phyloP scores from a whole-genome alignment of 1,140 invertebrate genomes.

The Mizuhopecten yessoensis region DNA sequence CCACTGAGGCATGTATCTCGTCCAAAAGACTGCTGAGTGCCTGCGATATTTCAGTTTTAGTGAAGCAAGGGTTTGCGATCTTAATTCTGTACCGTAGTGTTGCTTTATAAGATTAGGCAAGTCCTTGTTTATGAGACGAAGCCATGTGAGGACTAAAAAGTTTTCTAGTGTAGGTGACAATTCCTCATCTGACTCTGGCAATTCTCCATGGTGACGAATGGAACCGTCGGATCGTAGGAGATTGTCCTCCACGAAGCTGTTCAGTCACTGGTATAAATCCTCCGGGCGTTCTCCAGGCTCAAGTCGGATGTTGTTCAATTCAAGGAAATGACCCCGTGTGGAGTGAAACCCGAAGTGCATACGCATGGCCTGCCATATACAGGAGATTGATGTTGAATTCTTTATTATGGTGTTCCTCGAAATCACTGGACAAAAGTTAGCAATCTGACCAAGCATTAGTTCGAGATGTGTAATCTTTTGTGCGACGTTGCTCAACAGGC shows the following conservation, averaged over 20 bases:
- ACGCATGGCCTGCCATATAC: constrained; percentile 64
- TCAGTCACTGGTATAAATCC: constrained; percentile 63
- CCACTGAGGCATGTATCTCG: constrained; percentile 53
- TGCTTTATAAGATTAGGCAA: constrained; percentile 68
- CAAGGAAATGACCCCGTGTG: constrained; percentile 63
- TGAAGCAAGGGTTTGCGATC: constrained; percentile 57
- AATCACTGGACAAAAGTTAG: constrained; percentile 65
- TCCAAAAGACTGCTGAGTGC: constrained; percentile 57
- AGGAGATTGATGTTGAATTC: constrained; percentile 56
- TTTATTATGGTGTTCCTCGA: constrained; percentile 56
- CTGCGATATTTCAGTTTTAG: constrained; percentile 62
- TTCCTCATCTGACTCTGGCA: constrained; percentile 62
- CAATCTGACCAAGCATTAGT: constrained; percentile 65
- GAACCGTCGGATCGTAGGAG: constrained; percentile 41
- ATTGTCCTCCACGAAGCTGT: constrained; percentile 65
- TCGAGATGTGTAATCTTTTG: constrained; percentile 63
- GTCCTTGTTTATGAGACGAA: constrained; percentile 63
- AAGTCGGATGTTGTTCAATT: constrained; percentile 59
- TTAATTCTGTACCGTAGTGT: constrained; percentile 63
- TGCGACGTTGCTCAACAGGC: background rate
- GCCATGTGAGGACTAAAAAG: constrained; percentile 67
- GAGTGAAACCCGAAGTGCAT: constrained; percentile 65
- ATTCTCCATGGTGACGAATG: constrained; percentile 60
- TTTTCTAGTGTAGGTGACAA: constrained; percentile 68
- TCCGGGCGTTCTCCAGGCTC: no score